Evolutionary conservation across 2,888 invertebrate genomes (phyloP).

Genomic region (Agonopterix alstromeriana): DNA sequence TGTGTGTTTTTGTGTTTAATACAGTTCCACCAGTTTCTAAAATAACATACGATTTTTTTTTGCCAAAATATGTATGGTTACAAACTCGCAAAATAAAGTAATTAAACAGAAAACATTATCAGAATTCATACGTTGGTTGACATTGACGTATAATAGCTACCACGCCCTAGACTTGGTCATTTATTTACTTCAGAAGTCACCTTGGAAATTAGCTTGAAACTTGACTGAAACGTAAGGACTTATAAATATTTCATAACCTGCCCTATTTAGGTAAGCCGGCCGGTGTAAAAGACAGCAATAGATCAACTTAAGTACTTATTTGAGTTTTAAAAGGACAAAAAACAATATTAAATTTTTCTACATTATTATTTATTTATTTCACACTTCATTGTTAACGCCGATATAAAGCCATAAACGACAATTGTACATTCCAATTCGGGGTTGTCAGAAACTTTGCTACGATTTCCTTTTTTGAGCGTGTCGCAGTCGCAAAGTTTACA

Average conservation of each 20-base stretch:
- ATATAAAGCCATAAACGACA: too few species aligned
- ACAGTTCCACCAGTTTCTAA: too few species aligned
- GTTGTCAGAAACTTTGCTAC: too few species aligned
- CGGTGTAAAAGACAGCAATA: constrained; percentile 6
- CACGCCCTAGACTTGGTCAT: constrained; percentile 13
- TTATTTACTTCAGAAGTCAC: constrained; percentile 25
- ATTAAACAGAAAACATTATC: neutral
- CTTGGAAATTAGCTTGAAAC: constrained; percentile 22
- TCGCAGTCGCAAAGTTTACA: too few species aligned
- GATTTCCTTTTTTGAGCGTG: too few species aligned
- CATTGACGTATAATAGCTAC: constrained; percentile 4
- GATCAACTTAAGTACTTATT: constrained; percentile 1
- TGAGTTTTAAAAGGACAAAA: too few species aligned
- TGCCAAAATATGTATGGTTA: neutral
- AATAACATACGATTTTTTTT: too few species aligned
- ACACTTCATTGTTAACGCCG: too few species aligned
- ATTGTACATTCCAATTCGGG: too few species aligned
- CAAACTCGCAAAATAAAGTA: neutral
- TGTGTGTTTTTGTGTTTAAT: too few species aligned
- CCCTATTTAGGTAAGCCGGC: constrained; percentile 4
- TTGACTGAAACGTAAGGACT: constrained; percentile 23
- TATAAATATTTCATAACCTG: constrained; percentile 50
- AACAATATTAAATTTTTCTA: too few species aligned
- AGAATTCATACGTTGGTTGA: neutral
- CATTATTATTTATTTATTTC: too few species aligned